Conservation (phyloP, 1,140 invertebrate species). For the Lerema accius region DNA sequence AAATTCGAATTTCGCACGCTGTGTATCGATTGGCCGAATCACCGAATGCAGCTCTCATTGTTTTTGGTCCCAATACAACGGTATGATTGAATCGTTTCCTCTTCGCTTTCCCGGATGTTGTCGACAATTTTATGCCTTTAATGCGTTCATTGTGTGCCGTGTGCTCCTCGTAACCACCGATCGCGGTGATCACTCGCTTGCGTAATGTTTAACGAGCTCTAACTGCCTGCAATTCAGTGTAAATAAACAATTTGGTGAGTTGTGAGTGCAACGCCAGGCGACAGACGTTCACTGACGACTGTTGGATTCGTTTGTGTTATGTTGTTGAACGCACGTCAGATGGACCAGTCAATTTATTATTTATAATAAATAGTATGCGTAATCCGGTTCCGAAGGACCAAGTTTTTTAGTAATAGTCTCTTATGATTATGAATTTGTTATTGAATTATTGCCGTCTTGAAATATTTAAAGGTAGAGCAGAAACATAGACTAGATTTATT, state of each 20-base stretch:
- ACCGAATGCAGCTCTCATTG: constrained; percentile 21
- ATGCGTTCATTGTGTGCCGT: constrained; percentile 49
- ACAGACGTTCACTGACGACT: constrained; percentile 11
- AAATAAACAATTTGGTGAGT: constrained; percentile 28
- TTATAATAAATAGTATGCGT: too few species aligned
- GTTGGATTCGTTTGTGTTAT: constrained; percentile 12
- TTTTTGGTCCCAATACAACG: constrained; percentile 40
- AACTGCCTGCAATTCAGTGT: constrained; percentile 35
- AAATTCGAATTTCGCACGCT: constrained; percentile 20
- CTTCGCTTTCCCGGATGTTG: constrained; percentile 55
- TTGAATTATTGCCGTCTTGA: too few species aligned
- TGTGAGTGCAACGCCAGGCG: constrained; percentile 17
- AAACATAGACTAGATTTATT: too few species aligned
- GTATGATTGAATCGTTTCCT: constrained; percentile 47
- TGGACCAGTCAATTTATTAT: too few species aligned
- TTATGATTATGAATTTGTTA: too few species aligned
- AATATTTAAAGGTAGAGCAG: too few species aligned
- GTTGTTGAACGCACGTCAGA: not conserved
- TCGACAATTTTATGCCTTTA: constrained; percentile 47
- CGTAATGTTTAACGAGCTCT: constrained; percentile 57
- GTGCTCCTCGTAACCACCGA: constrained; percentile 48
- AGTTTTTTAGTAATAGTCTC: too few species aligned
- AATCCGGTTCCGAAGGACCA: too few species aligned
- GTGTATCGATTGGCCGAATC: constrained; percentile 31
- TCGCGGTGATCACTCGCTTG: constrained; percentile 50